These are phyloP conservation scores for Saguinus midas DNA, from an alignment of 2,113 vertebrate species.

Conservation along the genomic window DNA sequence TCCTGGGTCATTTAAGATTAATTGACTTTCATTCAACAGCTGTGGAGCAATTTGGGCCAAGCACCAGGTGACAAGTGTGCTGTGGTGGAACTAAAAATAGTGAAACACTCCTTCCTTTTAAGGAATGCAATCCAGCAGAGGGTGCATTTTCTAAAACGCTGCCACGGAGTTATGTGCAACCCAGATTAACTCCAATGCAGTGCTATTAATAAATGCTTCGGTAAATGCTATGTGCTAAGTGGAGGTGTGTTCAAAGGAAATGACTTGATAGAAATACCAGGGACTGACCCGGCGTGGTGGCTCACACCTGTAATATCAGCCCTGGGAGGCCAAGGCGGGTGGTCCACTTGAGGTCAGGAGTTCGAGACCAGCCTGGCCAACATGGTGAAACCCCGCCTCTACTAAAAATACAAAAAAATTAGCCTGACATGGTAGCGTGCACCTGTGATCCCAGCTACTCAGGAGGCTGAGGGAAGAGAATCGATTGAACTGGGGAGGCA, in stretches of 20 bases:
- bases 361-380: neutral
- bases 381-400: no score
- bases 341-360: neutral
- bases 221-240: neutral
- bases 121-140: neutral
- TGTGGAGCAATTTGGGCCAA: neutral
- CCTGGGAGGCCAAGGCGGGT: neutral
- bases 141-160: neutral
- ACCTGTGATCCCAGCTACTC: no score
- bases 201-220: neutral
- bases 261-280: neutral
- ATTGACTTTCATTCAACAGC: neutral
- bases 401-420: no score
- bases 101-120: neutral
- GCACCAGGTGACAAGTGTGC: no score
- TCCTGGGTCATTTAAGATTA: neutral
- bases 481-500: no score
- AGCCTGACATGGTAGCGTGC: no score
- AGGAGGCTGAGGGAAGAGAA: no score
- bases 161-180: neutral
- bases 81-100: neutral
- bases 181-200: neutral
- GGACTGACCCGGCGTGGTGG: neutral
- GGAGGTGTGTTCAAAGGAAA: neutral
- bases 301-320: neutral